Evolutionary conservation across 2,113 vertebrate genomes (phyloP).

Genomic region (Ceratotherium simum): DNA sequence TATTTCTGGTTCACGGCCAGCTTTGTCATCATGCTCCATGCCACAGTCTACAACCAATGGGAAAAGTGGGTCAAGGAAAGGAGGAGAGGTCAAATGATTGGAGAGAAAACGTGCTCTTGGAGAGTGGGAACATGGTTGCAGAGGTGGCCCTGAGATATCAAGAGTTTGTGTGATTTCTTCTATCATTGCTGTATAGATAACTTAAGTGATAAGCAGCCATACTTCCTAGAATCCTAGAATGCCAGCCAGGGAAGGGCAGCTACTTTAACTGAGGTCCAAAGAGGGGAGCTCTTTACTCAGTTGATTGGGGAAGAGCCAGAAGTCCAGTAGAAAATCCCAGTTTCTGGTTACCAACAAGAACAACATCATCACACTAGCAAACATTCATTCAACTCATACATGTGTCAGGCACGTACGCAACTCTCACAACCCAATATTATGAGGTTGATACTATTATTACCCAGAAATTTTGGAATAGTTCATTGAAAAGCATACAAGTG

Average conservation of each 20-base stretch:
- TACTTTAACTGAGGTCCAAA: background rate
- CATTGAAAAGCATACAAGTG: background rate
- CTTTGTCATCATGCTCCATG: background rate
- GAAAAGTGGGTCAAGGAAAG: background rate
- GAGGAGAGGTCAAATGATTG: background rate
- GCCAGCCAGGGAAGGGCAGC: background rate
- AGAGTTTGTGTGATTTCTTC: background rate
- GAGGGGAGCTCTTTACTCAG: background rate
- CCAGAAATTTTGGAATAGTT: background rate
- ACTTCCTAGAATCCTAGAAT: background rate
- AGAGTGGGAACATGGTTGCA: background rate
- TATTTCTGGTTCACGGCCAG: background rate
- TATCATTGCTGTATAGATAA: background rate
- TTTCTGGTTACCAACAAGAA: background rate
- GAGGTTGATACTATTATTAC: background rate
- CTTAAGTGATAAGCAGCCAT: background rate
- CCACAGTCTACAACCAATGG: background rate
- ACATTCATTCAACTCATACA: background rate
- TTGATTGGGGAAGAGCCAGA: background rate
- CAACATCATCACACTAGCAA: background rate
- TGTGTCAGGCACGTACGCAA: background rate
- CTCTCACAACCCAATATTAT: too few species aligned
- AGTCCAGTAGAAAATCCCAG: background rate
- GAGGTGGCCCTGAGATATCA: background rate
- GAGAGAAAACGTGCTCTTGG: background rate